These are phyloP conservation scores for Epizoanthus illoricatus DNA, from an alignment of 92 coral and sea anemone genomes.

Conservation along the genomic window DNA sequence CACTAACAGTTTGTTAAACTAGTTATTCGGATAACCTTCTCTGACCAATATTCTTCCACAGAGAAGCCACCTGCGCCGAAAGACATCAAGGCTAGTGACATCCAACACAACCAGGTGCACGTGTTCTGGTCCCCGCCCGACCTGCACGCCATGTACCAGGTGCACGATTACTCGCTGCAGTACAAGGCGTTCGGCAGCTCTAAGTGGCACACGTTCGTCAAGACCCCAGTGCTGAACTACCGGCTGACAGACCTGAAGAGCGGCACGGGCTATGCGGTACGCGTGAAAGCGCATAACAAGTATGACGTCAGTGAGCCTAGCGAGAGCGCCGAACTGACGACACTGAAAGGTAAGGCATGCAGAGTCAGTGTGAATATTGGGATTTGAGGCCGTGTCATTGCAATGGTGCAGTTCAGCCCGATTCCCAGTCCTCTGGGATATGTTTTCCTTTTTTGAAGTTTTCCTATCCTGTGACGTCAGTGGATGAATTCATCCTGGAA, in stretches of 20 bases:
- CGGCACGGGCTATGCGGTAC: constrained; percentile 60
- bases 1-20: not conserved
- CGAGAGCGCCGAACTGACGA: constrained; percentile 49
- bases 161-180: constrained; percentile 58
- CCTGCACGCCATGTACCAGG: constrained; percentile 62
- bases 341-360: constrained; percentile 52
- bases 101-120: constrained; percentile 50
- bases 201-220: constrained; percentile 55
- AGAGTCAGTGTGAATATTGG: not conserved
- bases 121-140: constrained; percentile 72
- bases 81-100: constrained; percentile 47
- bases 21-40: not conserved
- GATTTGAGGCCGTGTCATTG: not conserved
- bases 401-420: not conserved
- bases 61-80: constrained; percentile 75
- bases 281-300: constrained; percentile 66
- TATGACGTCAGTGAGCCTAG: constrained; percentile 69
- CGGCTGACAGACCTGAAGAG: constrained; percentile 54
- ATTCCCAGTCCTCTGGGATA: no score
- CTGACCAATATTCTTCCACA: not conserved
- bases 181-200: constrained; percentile 56
- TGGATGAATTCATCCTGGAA: no score
- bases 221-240: constrained; percentile 49
- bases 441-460: no score
- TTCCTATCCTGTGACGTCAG: not conserved